A percentile compares a stretch with the other conserved stretches of the same genome.
These are phyloP conservation scores for Psittacus erithacus DNA, from an alignment of 2,113 vertebrate genomes.

Conservation along the genomic window DNA sequence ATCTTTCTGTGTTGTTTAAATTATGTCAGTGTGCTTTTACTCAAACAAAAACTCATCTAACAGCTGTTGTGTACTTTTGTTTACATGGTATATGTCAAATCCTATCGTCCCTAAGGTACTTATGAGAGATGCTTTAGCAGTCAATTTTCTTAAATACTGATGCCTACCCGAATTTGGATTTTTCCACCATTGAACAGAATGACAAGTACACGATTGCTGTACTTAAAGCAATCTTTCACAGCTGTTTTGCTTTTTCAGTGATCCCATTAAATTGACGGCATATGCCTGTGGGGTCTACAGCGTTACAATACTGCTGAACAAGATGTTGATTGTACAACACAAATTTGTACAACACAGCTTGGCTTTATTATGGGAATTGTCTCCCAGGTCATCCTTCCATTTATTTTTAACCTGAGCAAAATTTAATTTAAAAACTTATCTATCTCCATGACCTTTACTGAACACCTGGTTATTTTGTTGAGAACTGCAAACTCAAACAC, in stretches of 20 bases:
- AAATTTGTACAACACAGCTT: slow-evolving; percentile 63
- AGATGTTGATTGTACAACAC: slow-evolving; percentile 72
- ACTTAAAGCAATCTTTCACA: slow-evolving; percentile 90
- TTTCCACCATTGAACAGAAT: slow-evolving; percentile 83
- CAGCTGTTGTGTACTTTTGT: slow-evolving; percentile 81
- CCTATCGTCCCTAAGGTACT: slow-evolving; percentile 77
- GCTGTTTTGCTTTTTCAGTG: slow-evolving; percentile 79
- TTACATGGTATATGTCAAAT: slow-evolving; percentile 78
- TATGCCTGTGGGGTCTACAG: slow-evolving; percentile 77
- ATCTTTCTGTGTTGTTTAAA: slow-evolving; percentile 12
- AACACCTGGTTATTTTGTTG: slow-evolving; percentile 67
- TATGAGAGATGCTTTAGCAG: slow-evolving; percentile 82
- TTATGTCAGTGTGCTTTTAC: slow-evolving; percentile 51
- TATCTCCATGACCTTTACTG: not conserved
- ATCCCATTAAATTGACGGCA: slow-evolving; percentile 84
- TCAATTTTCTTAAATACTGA: slow-evolving; percentile 88
- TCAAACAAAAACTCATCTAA: slow-evolving; percentile 75
- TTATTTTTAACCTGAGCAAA: slow-evolving; percentile 45
- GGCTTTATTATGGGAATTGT: not conserved
- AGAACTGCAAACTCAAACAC: slow-evolving; percentile 24
- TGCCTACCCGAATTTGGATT: slow-evolving; percentile 84
- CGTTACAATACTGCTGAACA: slow-evolving; percentile 56
- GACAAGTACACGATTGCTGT: slow-evolving; percentile 89
- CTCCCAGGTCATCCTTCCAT: slow-evolving; percentile 8
- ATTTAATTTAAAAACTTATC: slow-evolving; percentile 27